These are phyloP conservation scores for Busseola fusca DNA, from an alignment of 2,888 invertebrate genomes.

Conservation along the genomic window DNA sequence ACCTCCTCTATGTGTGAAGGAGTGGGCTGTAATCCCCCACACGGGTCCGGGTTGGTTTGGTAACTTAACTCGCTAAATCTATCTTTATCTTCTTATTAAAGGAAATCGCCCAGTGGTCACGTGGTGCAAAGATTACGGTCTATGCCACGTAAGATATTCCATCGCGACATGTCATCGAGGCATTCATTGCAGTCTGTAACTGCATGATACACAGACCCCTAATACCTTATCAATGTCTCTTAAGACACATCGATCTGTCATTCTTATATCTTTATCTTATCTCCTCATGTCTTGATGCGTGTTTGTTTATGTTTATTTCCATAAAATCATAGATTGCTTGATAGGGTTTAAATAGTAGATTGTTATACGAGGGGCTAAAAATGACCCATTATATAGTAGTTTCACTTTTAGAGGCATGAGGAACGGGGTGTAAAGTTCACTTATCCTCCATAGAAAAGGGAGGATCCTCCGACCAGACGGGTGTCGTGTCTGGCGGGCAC, in stretches of 20 bases:
- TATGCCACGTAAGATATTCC: neutral
- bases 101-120: conserved; percentile 18
- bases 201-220: conserved; percentile 22
- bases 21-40: no score
- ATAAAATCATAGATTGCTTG: conserved; percentile 17
- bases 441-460: no score
- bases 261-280: conserved; percentile 18
- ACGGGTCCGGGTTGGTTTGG: no score
- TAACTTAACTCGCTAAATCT: no score
- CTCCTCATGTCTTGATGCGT: conserved; percentile 31
- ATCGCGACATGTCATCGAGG: neutral
- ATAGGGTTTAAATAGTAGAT: conserved; percentile 22
- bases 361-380: no score
- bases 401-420: no score
- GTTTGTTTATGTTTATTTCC: conserved; percentile 46
- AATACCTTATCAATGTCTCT: conserved; percentile 5
- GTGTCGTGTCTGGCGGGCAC: no score
- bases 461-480: no score
- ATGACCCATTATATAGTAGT: no score
- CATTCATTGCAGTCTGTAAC: conserved; percentile 19
- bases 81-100: neutral
- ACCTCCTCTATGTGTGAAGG: no score
- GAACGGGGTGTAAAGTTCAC: no score
- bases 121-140: neutral
- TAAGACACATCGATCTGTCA: conserved; percentile 40